Percentiles rank a stretch among this genome's conserved stretches.
Evolutionary conservation across 2,888 invertebrate genomes (phyloP).

Genomic region (Latrodectus hesperus): DNA sequence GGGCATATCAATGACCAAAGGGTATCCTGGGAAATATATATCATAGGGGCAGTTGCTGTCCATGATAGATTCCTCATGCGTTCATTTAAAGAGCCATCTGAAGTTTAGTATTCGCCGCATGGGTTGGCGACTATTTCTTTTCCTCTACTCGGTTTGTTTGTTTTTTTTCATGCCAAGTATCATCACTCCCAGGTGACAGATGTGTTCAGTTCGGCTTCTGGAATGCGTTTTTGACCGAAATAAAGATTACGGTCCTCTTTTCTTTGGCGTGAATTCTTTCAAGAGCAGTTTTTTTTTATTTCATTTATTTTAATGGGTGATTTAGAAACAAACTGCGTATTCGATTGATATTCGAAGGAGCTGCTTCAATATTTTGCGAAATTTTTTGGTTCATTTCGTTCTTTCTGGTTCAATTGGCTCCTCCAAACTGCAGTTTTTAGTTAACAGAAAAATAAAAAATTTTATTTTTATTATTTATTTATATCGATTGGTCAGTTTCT

Average conservation of each 20-base stretch:
- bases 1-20: not conserved
- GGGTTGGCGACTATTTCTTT: not conserved
- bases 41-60: not conserved
- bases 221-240: constrained; percentile 30
- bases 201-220: constrained; percentile 17
- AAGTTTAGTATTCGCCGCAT: not conserved
- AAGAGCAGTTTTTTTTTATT: too few species aligned
- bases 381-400: too few species aligned
- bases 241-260: constrained; percentile 18
- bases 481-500: too few species aligned
- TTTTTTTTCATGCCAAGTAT: not conserved
- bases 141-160: not conserved
- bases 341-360: too few species aligned
- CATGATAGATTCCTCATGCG: not conserved
- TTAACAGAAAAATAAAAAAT: too few species aligned
- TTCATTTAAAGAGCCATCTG: not conserved
- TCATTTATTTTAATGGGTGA: too few species aligned
- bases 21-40: not conserved
- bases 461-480: too few species aligned
- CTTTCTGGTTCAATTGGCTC: too few species aligned
- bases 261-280: not conserved
- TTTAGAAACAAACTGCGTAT: too few species aligned
- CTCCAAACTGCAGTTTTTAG: too few species aligned
- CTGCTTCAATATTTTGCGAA: too few species aligned
- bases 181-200: constrained; percentile 41